phyloP scores from a whole-genome alignment of 2,113 vertebrate species.

The Spea multiplicata region DNA sequence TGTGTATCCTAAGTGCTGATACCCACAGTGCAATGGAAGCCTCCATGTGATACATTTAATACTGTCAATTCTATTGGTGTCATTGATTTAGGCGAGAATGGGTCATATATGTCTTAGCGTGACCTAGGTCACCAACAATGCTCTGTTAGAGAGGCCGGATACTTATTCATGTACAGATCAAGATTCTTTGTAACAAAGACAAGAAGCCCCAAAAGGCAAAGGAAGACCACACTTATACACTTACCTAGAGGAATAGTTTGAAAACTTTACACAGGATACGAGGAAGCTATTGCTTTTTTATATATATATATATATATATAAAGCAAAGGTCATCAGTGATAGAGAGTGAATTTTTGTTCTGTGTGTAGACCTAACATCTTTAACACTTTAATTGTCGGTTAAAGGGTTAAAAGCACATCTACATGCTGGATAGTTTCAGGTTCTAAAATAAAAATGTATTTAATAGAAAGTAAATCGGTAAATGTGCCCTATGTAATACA shows the following conservation, averaged over 20 bases:
- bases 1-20: neutral
- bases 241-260: neutral
- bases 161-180: neutral
- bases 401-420: too few relatives aligned
- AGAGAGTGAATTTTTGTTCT: too few relatives aligned
- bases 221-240: neutral
- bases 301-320: neutral
- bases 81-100: neutral
- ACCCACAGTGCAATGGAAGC: neutral
- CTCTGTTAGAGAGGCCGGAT: neutral
- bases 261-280: neutral
- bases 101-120: neutral
- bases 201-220: neutral
- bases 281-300: neutral
- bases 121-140: conserved; percentile 7
- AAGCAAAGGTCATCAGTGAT: neutral
- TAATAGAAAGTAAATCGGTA: too few relatives aligned
- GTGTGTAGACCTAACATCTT: too few relatives aligned
- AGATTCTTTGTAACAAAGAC: neutral
- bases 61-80: neutral
- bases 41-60: neutral
- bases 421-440: too few relatives aligned
- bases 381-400: too few relatives aligned
- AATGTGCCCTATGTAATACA: too few relatives aligned
- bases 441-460: too few relatives aligned